phyloP scores from a whole-genome alignment of 1,140 invertebrate genomes.

The Idris sp. region DNA sequence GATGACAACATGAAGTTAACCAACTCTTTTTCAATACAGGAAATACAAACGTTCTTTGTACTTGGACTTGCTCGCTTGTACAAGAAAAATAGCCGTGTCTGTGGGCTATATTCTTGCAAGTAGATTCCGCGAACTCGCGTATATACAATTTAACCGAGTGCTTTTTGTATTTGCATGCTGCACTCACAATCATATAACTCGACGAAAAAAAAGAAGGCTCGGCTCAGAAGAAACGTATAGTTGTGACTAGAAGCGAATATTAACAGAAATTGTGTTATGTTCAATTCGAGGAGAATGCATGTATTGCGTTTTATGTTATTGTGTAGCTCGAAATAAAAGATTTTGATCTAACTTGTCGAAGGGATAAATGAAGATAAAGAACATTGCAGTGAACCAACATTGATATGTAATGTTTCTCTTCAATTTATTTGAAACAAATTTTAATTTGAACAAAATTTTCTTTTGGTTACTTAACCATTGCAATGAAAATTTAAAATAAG shows the following conservation, averaged over 20 bases:
- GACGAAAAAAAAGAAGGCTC: constrained; percentile 13
- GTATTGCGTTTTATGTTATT: constrained; percentile 8
- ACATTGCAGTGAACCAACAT: too few species aligned
- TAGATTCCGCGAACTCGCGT: constrained; percentile 50
- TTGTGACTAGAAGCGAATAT: constrained; percentile 28
- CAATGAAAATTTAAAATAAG: too few species aligned
- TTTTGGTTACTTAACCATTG: too few species aligned
- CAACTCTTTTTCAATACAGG: constrained; percentile 53
- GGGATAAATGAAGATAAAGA: too few species aligned
- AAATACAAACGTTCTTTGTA: constrained; percentile 61
- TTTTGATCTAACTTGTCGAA: too few species aligned
- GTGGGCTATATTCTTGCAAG: constrained; percentile 40
- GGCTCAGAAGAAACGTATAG: constrained; percentile 22
- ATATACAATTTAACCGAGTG: constrained; percentile 51
- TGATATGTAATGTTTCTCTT: too few species aligned
- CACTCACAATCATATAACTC: constrained; percentile 42
- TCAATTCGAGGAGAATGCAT: background rate
- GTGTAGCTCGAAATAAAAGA: too few species aligned
- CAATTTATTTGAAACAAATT: too few species aligned
- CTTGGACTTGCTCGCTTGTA: constrained; percentile 41
- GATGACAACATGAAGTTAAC: constrained; percentile 54
- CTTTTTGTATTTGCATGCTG: constrained; percentile 54
- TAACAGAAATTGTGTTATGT: constrained; percentile 32
- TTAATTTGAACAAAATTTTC: too few species aligned
- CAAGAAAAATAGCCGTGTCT: constrained; percentile 56